phyloP scores from a whole-genome alignment of 2,113 vertebrate genomes.

The Alaudala cheleensis region DNA sequence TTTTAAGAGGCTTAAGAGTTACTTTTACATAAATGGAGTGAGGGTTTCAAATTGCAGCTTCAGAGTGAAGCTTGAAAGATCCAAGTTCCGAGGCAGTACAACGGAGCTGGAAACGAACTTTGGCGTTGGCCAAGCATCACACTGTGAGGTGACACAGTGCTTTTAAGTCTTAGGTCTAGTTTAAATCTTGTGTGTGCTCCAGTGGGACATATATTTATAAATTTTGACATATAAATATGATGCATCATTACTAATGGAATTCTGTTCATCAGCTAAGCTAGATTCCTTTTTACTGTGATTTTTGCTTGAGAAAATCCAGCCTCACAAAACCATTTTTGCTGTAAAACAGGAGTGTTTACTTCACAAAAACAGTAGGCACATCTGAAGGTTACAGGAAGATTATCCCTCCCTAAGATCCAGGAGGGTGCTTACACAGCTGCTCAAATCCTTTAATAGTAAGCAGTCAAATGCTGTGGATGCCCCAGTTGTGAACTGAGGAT shows the following conservation, averaged over 20 bases:
- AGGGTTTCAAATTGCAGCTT: neutral
- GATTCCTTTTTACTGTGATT: rapidly evolving
- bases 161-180: rapidly evolving
- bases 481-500: neutral
- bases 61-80: no score
- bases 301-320: no score
- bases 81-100: rapidly evolving
- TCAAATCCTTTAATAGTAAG: neutral
- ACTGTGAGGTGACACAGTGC: rapidly evolving
- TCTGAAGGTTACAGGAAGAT: neutral
- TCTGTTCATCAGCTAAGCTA: neutral
- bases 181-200: rapidly evolving
- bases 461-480: rapidly evolving
- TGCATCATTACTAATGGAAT: neutral
- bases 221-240: no score
- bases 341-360: neutral
- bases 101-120: neutral
- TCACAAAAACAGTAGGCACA: neutral
- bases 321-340: neutral
- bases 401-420: neutral
- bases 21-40: rapidly evolving
- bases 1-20: neutral
- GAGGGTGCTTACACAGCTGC: neutral
- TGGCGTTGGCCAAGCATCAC: no score
- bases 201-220: rapidly evolving